phyloP scores from a whole-genome alignment of 2,888 invertebrate genomes.

The Taenaris catops region DNA sequence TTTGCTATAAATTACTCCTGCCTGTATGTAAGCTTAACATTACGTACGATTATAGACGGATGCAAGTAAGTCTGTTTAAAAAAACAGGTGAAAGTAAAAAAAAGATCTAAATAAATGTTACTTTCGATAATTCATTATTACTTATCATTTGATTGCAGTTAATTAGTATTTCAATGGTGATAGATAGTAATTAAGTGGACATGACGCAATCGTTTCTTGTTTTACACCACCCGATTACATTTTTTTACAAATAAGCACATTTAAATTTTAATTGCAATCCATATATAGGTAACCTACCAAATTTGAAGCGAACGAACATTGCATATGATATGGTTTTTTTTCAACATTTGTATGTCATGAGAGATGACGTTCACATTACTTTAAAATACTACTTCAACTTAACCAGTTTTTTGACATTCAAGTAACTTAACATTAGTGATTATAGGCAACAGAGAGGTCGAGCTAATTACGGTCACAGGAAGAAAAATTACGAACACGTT shows the following conservation, averaged over 20 bases:
- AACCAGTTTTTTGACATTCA: slow-evolving; percentile 41
- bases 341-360: slow-evolving; percentile 36
- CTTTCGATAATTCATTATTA: too few relatives aligned
- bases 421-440: slow-evolving; percentile 26
- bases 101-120: too few relatives aligned
- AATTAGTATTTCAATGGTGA: too few relatives aligned
- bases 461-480: slow-evolving; percentile 21
- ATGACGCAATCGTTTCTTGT: slow-evolving; percentile 6
- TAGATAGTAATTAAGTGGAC: too few relatives aligned
- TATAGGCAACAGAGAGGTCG: slow-evolving; percentile 23
- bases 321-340: too few relatives aligned
- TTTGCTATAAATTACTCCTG: too few relatives aligned
- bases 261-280: slow-evolving; percentile 9
- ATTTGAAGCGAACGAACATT: slow-evolving; percentile 14
- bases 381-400: slow-evolving; percentile 37
- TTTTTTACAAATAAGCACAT: slow-evolving; percentile 1
- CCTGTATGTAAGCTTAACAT: too few relatives aligned
- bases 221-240: slow-evolving; percentile 8
- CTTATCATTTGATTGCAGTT: background rate
- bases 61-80: too few relatives aligned
- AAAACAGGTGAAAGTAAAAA: too few relatives aligned
- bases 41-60: too few relatives aligned
- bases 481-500: slow-evolving; percentile 20
- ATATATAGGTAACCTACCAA: slow-evolving; percentile 13
- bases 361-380: slow-evolving; percentile 32